phyloP scores from a whole-genome alignment of 2,797 vertebrate genomes.

The Gadopsis marmoratus region DNA sequence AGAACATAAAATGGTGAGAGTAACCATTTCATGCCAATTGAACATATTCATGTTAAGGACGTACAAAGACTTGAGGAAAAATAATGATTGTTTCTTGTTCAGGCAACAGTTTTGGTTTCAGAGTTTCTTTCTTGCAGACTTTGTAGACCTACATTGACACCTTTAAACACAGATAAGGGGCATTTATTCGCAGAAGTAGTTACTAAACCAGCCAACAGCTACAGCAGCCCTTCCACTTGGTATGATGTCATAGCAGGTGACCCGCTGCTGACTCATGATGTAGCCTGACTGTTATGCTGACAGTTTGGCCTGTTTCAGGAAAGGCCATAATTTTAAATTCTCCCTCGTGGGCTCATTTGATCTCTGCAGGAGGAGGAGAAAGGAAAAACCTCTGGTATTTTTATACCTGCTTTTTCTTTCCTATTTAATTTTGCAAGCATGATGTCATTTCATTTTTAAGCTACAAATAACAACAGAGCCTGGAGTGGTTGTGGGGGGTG shows the following conservation, averaged over 20 bases:
- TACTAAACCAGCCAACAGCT: conserved; percentile 13
- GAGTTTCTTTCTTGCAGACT: neutral
- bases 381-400: conserved; percentile 49
- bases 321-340: conserved; percentile 65
- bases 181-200: neutral
- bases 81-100: neutral
- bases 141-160: neutral
- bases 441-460: conserved; percentile 74
- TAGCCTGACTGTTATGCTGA: conserved; percentile 69
- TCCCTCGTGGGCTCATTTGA: conserved; percentile 76
- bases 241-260: conserved; percentile 79
- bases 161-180: conserved; percentile 2
- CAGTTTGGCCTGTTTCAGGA: conserved; percentile 65
- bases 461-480: conserved; percentile 64
- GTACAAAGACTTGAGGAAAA: neutral
- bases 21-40: neutral
- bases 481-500: conserved; percentile 28
- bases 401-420: conserved; percentile 66
- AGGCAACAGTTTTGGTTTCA: neutral
- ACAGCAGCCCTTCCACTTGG: conserved; percentile 57
- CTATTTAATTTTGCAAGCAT: conserved; percentile 49
- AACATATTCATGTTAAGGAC: too few relatives aligned
- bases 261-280: conserved; percentile 78
- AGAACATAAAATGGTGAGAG: neutral
- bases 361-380: conserved; percentile 64